Percentiles rank a stretch among this genome's conserved stretches.
Conservation (phyloP, 2,888 invertebrate species). For the Pediacus dermestoides region DNA sequence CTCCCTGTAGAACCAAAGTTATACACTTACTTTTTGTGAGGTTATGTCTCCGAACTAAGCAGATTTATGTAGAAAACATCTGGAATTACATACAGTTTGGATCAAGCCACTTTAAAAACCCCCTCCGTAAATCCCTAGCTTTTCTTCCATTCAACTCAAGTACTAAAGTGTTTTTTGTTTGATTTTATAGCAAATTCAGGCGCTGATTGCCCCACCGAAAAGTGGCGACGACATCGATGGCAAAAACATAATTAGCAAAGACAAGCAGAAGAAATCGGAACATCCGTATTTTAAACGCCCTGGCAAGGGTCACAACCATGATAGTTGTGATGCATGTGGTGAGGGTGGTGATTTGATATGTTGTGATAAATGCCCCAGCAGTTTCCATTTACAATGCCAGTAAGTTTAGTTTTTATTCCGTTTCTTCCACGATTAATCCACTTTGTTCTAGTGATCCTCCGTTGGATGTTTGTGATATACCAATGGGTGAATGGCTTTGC, state of each 20-base stretch:
- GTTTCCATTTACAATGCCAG: conserved; percentile 96
- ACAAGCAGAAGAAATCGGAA: conserved; percentile 51
- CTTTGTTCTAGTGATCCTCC: conserved; percentile 77
- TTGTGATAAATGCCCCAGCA: conserved; percentile 93
- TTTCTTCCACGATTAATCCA: conserved; percentile 3
- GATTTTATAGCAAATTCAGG: conserved; percentile 92
- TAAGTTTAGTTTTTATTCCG: conserved; percentile 52
- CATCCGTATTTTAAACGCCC: conserved; percentile 83
- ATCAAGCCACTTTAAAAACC: too few species aligned
- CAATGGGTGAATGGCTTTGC: conserved; percentile 88
- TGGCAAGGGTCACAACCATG: conserved; percentile 87
- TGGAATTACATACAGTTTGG: too few species aligned
- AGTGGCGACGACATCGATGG: conserved; percentile 64
- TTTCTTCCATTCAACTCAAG: too few species aligned
- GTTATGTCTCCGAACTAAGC: too few species aligned
- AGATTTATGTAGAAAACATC: too few species aligned
- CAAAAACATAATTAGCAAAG: conserved; percentile 57
- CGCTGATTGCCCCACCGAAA: conserved; percentile 81
- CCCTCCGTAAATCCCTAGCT: too few species aligned
- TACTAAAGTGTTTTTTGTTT: too few species aligned
- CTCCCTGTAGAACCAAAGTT: too few species aligned
- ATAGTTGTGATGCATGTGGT: conserved; percentile 89
- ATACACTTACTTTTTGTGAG: too few species aligned
- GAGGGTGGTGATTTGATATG: conserved; percentile 94
- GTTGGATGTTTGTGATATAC: conserved; percentile 82